These are phyloP conservation scores for Micoletzkya japonica DNA, from an alignment of 2,888 invertebrate genomes.

Conservation along the genomic window DNA sequence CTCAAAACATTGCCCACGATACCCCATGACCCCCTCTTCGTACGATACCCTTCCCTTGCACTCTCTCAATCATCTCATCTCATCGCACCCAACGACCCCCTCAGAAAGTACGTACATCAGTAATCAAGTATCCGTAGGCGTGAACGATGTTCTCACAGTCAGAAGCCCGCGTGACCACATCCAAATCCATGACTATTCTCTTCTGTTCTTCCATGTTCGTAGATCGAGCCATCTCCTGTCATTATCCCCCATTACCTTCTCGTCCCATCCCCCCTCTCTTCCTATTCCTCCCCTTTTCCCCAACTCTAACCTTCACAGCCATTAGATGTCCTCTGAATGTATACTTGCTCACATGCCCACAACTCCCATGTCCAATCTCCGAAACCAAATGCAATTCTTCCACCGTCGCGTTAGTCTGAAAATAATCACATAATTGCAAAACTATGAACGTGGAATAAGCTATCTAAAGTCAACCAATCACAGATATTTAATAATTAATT, in stretches of 20 bases:
- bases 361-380: constrained; percentile 73
- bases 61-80: too few relatives aligned
- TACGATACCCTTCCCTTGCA: too few relatives aligned
- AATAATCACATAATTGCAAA: neutral
- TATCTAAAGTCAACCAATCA: too few relatives aligned
- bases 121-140: constrained; percentile 95
- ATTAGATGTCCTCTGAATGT: constrained; percentile 51
- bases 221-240: constrained; percentile 82
- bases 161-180: constrained; percentile 94
- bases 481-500: neutral
- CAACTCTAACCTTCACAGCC: constrained; percentile 65
- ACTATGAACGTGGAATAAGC: too few relatives aligned
- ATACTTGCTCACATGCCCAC: constrained; percentile 97
- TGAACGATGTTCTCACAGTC: constrained; percentile 95
- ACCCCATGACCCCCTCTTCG: neutral
- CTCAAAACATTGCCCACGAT: neutral
- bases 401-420: constrained; percentile 14
- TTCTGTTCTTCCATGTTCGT: constrained; percentile 96
- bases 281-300: too few relatives aligned
- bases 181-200: constrained; percentile 95
- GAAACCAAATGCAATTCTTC: constrained; percentile 63
- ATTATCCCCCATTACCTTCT: constrained; percentile 21
- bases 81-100: too few relatives aligned
- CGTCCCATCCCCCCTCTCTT: too few relatives aligned
- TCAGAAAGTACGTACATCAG: constrained; percentile 74